A percentile compares a stretch with the other conserved stretches of the same genome.
Conservation (phyloP, 2,113 vertebrate species). For the Neolamprologus toae region DNA sequence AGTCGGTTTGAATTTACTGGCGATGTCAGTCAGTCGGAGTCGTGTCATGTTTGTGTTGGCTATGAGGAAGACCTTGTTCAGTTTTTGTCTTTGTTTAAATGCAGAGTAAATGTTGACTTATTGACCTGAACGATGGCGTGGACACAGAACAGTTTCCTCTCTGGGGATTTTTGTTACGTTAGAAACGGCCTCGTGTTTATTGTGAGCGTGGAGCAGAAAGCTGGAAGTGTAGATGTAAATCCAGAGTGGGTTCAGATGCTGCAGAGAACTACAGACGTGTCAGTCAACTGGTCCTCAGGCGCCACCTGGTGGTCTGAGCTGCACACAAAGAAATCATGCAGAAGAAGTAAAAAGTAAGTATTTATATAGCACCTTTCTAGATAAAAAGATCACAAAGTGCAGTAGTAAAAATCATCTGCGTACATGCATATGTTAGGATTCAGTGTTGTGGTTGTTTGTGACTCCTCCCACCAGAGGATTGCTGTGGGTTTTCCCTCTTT, state of each 20-base stretch:
- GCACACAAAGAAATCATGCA: background rate
- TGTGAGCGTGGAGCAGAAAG: background rate
- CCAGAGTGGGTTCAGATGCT: background rate
- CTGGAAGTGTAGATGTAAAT: rapidly evolving
- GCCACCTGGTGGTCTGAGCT: background rate
- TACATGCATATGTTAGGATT: background rate
- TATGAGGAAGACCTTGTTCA: background rate
- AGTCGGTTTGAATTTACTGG: background rate
- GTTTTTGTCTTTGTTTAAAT: background rate
- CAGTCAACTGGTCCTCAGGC: background rate
- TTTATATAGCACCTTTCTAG: background rate
- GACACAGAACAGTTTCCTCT: background rate
- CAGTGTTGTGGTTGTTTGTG: background rate
- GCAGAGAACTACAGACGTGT: background rate
- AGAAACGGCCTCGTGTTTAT: background rate
- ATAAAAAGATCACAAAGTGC: background rate
- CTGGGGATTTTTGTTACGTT: background rate
- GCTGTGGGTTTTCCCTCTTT: background rate
- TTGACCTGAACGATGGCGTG: background rate
- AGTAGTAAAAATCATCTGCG: background rate
- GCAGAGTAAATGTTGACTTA: background rate
- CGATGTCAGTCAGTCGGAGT: background rate
- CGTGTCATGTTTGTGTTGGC: background rate
- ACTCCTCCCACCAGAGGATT: background rate
- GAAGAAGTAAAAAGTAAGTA: background rate